These are phyloP conservation scores for Lasioglossum oenotherae DNA, from an alignment of 2,888 invertebrate species.

Conservation along the genomic window DNA sequence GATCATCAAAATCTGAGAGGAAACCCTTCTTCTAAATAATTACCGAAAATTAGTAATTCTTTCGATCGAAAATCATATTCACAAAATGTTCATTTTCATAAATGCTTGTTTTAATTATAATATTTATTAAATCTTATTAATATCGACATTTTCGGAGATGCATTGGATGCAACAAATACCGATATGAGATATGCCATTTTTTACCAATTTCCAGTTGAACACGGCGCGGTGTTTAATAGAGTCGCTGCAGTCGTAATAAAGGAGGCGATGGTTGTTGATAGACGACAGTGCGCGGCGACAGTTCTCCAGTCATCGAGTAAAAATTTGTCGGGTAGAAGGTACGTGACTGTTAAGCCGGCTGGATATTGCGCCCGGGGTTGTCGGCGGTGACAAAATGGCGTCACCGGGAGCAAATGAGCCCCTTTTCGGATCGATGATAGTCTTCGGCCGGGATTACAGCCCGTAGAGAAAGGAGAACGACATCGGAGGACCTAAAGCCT, in stretches of 20 bases:
- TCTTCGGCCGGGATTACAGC: conserved; percentile 66
- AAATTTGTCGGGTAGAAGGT: conserved; percentile 59
- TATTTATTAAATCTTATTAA: no score
- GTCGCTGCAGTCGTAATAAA: background rate
- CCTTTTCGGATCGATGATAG: conserved; percentile 71
- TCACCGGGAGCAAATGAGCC: conserved; percentile 68
- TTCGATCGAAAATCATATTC: no score
- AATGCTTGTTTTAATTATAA: no score
- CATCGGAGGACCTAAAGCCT: conserved; percentile 55
- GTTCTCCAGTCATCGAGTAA: conserved; percentile 40
- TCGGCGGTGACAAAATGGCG: conserved; percentile 70
- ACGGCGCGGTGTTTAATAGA: conserved; percentile 17
- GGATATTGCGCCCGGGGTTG: conserved; percentile 63
- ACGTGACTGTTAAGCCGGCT: conserved; percentile 44
- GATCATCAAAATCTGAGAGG: no score
- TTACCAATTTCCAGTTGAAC: background rate
- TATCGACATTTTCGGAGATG: no score
- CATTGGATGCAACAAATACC: no score
- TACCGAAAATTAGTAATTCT: no score
- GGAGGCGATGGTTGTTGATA: background rate
- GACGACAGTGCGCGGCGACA: conserved; percentile 26
- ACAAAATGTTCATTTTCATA: no score
- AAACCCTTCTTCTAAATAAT: no score
- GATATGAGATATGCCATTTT: no score
- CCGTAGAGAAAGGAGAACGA: conserved; percentile 44